Evolutionary conservation across 2,797 vertebrate genomes (phyloP), one percentile per base, ranked within the genome.

Genomic region (Vultur gryphus): DNA sequence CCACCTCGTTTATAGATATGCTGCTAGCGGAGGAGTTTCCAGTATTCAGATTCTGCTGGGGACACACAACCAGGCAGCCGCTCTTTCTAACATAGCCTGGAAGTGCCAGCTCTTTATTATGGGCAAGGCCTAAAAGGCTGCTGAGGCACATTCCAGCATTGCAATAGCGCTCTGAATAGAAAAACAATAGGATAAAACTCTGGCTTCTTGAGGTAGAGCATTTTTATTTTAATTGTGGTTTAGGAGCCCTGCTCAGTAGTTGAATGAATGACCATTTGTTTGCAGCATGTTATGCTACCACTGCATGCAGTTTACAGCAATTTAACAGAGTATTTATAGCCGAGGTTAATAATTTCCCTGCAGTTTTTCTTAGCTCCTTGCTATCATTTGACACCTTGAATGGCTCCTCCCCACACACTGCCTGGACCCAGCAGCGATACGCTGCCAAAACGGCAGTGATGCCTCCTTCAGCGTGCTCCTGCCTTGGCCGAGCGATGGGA

Each of bases 321-420:
- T 95, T 87, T 94, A 87, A 76, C 82, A 59, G 92, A 82, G 77
- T 94, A 96, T 96, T 97, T 97, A 93, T 85, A 96, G 93, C 67
- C 2, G 8, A 87, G 80, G 82, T 94, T 95, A 93, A 96, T 83
- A n/a, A 92, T 84, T 91, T 90, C 82, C 62, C 83, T 94, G 91
- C 67, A 78, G 71, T 93, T 96, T 97, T 96, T 97, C 95, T 96
- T 93, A 95, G 90, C 83, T 94, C 94, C 80, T 49, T 94, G 93
- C n/a, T 73, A 92, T 72, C 78, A 66, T 70, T 92, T 94, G 92
- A 91, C 95, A 87, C 93, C 71, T 89, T 71, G 87, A 95, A 95
- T 69, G 49, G 91, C 84, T 94, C 39, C 86, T 92, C 82, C 81
- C 57, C 67, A 71, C 57, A 35, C 59, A 31, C 71, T 58, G 75